Base-by-base conservation (phyloP, 2,888 invertebrate species). In the Micropterix aruncella region DNA sequence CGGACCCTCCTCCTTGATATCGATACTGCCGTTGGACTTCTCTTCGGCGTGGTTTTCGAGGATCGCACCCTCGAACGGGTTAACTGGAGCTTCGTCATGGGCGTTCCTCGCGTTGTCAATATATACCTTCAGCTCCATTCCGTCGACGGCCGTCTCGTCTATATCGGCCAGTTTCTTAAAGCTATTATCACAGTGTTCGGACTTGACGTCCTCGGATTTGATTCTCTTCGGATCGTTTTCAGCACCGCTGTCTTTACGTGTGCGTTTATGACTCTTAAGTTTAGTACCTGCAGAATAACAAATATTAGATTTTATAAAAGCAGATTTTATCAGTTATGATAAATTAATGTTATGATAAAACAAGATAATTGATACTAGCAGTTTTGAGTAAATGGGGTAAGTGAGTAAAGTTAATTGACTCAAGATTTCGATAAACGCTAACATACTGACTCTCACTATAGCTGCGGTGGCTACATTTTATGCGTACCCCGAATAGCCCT, bases 181-280 rank as follows among this genome's bases (percentile, higher is more conserved):
- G 38, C 43, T 47, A 16, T 41, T 44, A 44, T 47, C 50, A 42
- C 45, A 47, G 40, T 46, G 66, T 2, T 52, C 55, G 3, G 52
- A 36, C 2, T 63, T 63, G 0, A 50, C 27, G 3, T 64, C 64
- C 1, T 70, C 69, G 0, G 56, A 38, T 53, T 62, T 75, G 51
- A 52, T 56, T 52, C 57, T 78, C 62, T 60, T 74, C 55, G 55
- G 51, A 12, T 65, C 61, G 16, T 77, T 72, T 39, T 80, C 70
- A 48, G 65, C 60, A 0, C 68, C 60, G 61, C 81, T 71, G 60
- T 80, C 74, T 57, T 79, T 72, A 43, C 78, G 60, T 53, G 77
- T 61, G 40, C 79, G 66, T 55, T 67, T 66, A 2, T 68, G 60
- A 27, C 12, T 5, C 27, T 12, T 27, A 5, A 27, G 27, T 27